phyloP scores from a whole-genome alignment of 2,888 invertebrate species.

The Heliconius charithonia region DNA sequence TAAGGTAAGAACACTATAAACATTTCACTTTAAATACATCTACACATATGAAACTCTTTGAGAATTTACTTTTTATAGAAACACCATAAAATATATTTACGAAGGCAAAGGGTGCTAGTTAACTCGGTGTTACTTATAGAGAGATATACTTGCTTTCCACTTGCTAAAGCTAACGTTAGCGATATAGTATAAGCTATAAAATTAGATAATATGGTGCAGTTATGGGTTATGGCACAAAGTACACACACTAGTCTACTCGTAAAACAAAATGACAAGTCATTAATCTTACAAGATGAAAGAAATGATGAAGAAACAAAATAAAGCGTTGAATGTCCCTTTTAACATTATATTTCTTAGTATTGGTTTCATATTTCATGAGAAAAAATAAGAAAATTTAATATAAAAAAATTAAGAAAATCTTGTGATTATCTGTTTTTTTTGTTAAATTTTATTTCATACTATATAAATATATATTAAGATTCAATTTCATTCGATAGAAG shows the following conservation, averaged over 20 bases:
- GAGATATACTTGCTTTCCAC: conserved; percentile 2
- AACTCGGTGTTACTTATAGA: conserved; percentile 23
- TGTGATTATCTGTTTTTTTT: background rate
- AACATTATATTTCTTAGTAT: background rate
- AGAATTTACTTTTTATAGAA: conserved; percentile 35
- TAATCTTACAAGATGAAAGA: background rate
- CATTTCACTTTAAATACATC: conserved; percentile 13
- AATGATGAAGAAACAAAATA: background rate
- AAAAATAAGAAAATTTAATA: background rate
- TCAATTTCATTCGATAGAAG: background rate
- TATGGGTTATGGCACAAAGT: background rate
- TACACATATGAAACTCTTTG: conserved; percentile 7
- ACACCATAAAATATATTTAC: conserved; percentile 33
- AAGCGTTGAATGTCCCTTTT: background rate
- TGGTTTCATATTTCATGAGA: background rate
- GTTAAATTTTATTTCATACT: background rate
- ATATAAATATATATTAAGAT: background rate
- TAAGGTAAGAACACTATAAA: background rate
- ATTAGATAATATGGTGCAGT: too few relatives aligned
- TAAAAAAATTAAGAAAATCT: background rate
- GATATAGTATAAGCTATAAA: background rate
- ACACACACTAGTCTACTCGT: too few relatives aligned
- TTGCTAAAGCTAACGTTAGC: background rate
- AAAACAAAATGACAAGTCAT: background rate
- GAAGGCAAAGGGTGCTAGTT: conserved; percentile 37